Conservation (phyloP, 2,113 vertebrate genomes). For the Otis tarda region DNA sequence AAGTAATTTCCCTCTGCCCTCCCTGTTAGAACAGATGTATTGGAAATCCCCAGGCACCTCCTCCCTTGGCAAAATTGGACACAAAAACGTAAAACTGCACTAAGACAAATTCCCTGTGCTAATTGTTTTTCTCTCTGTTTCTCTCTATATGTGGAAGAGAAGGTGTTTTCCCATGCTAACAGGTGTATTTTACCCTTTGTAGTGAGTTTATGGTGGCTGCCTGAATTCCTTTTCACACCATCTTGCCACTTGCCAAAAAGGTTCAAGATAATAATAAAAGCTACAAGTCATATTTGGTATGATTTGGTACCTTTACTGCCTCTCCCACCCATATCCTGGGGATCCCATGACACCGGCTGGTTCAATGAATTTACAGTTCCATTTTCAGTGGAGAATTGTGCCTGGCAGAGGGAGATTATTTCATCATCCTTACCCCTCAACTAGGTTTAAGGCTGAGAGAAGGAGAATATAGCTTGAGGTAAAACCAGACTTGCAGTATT, state of each 20-base stretch:
- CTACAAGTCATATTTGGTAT: neutral
- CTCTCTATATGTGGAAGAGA: neutral
- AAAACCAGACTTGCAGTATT: neutral
- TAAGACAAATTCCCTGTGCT: constrained; percentile 30
- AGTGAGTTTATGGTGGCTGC: neutral
- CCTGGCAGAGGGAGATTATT: neutral
- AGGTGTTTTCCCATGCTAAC: neutral
- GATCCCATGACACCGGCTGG: neutral
- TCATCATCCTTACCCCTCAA: neutral
- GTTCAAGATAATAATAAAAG: neutral
- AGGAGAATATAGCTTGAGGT: neutral
- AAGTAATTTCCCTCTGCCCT: constrained; percentile 38
- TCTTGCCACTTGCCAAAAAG: neutral
- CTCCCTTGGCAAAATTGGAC: neutral
- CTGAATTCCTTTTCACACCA: neutral
- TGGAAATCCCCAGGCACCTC: constrained; percentile 41
- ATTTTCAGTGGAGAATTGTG: neutral
- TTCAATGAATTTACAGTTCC: neutral
- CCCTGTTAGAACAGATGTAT: constrained; percentile 20
- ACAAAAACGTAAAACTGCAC: neutral
- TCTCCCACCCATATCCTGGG: neutral
- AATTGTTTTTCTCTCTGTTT: constrained; percentile 26
- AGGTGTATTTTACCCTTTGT: neutral
- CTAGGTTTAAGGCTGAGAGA: neutral
- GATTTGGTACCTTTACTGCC: neutral